These are phyloP conservation scores for Toxostoma redivivum DNA, from an alignment of 2,113 vertebrate species.

Conservation along the genomic window DNA sequence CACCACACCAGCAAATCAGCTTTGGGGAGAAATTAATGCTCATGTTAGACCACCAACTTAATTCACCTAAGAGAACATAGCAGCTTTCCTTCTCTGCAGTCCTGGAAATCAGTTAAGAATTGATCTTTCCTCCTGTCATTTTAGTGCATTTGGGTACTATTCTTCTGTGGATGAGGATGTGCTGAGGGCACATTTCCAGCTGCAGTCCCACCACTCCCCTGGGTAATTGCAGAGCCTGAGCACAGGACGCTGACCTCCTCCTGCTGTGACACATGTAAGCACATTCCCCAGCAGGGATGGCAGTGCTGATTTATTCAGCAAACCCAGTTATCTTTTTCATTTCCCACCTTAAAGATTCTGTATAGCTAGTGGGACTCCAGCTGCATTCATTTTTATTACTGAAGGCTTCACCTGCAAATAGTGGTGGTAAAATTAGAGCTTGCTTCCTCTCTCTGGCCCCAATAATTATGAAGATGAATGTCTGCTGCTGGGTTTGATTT, in stretches of 20 bases:
- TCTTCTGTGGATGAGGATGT: neutral
- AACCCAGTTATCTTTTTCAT: neutral
- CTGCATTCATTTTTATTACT: neutral
- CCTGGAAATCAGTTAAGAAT: neutral
- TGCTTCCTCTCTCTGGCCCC: neutral
- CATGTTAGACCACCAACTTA: neutral
- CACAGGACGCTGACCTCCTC: neutral
- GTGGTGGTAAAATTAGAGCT: neutral
- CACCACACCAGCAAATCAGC: neutral
- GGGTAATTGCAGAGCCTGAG: neutral
- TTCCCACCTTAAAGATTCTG: neutral
- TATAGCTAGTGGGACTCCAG: neutral
- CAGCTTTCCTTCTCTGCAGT: neutral
- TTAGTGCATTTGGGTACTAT: neutral
- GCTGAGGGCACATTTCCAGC: neutral
- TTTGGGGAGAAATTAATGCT: neutral
- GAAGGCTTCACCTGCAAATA: neutral
- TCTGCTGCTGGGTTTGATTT: neutral
- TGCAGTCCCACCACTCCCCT: neutral
- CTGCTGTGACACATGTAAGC: neutral
- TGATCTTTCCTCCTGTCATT: neutral
- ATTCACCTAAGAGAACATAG: neutral
- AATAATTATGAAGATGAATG: neutral
- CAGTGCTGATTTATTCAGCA: neutral
- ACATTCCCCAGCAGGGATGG: neutral